Base-by-base conservation (phyloP, 2,797 vertebrate genomes). In the Eidolon dupreanum region DNA sequence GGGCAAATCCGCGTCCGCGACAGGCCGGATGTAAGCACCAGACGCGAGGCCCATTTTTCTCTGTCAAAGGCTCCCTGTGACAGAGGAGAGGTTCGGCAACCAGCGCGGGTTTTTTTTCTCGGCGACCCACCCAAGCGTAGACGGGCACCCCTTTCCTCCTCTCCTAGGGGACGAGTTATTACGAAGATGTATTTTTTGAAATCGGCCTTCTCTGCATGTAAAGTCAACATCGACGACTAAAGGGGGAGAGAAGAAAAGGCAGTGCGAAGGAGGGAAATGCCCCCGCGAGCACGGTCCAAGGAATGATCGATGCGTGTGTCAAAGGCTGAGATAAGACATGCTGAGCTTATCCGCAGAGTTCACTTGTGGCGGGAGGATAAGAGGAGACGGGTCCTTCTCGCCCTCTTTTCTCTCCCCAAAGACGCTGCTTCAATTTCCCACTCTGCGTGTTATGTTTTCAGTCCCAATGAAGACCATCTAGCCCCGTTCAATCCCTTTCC, bases 1-100 rank as follows among this genome's bases (percentile, higher is more conserved):
- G 43, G 94, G 79, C 73, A 86, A 90, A 70, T 95, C 81, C 86
- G 22, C 73, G 97, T 97, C 95, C 28, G 95, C 53, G 93, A 66
- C 73, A 46, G 70, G 88, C 90, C 0, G 0, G 90, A 92, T 93
- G 66, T 3, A 33, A 93, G 73, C 46, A 77, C 96, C 97, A 97
- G 96, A 98, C 38, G 49, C 75, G 98, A 98, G 97, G 93, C 92
- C 96, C 94, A 94, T 98, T 98, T 98, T 98, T 98, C 98, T 98
- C 96, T 98, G 98, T 98, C 98, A 98, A 85, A 74, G 38, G 49
- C 93, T 98, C 95, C 31, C 36, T 22, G 46, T 57, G 96, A 96
- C 79, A 0, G 26, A 97, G 84, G 84, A 94, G 92, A 97, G 91
- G 93, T 89, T 41, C 92, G 88, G 96, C 95, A 97, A n/a, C 38